Evolutionary conservation across 2,113 vertebrate genomes (phyloP), one percentile per base, ranked within the genome.

Genomic region (Arenaria interpres): DNA sequence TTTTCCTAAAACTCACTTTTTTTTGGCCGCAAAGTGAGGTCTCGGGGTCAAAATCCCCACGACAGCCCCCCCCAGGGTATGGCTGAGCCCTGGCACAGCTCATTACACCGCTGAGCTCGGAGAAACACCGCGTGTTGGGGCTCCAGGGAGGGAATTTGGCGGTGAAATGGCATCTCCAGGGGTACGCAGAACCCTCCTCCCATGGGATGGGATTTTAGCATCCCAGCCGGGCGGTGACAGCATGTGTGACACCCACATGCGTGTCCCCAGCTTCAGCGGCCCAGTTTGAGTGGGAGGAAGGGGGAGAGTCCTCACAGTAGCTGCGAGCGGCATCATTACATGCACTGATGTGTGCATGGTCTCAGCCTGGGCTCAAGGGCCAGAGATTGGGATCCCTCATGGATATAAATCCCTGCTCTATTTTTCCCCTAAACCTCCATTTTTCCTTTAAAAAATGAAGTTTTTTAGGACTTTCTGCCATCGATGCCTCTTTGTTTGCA

Each of bases 201-300:
- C 76, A 9, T 66, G 56, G 88, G 95, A 57, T 35, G 71, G 18
- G 75, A 35, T 53, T 85, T 48, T 48, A 35, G 33, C 76, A 48
- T 53, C 72, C 20, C 80, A 67, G 54, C n/a, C 0, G 0, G 48
- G 43, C n/a, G 46, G 53, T 85, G 88, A 53, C 78, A 81, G 69
- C 45, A 2, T 1, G 7, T 27, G 86, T 50, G 73, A 11, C 76
- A 35, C 72, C 57, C 43, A 6, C 80, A 51, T 3, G 2, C 6
- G 0, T 0, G 1, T 45, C 51, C 71, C 63, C 0, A 2, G 24
- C 24, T 77, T 46, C 45, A 19, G 43, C 3, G 4, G 32, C 48
- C 56, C 75, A 8, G 9, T 43, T 16, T 13, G 37, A 41, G 12
- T 16, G 7, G 12, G 10, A 4, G 23, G 13, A 5, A 15, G 33